Percentiles rank a stretch among this genome's conserved stretches.
phyloP scores from a whole-genome alignment of 2,888 invertebrate species.

The Tachina fera region DNA sequence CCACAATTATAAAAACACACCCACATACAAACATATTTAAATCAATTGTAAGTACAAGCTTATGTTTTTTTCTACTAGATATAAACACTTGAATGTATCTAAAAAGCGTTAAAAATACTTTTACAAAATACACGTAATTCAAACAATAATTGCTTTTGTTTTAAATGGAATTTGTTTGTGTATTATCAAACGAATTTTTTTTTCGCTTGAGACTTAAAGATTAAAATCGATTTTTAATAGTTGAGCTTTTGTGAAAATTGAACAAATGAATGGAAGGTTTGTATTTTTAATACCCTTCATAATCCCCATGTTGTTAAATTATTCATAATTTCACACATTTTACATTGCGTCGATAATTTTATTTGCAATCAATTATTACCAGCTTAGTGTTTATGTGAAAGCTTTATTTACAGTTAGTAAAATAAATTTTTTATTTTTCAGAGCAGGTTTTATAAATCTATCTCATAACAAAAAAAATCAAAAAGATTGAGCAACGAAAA shows the following conservation, averaged over 20 bases:
- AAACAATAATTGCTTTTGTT: constrained; percentile 34
- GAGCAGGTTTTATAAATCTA: no score
- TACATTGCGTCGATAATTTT: no score
- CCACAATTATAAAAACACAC: constrained; percentile 35
- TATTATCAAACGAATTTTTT: neutral
- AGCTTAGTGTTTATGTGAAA: no score
- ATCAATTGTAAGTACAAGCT: no score
- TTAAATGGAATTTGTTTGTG: neutral
- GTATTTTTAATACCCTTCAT: neutral
- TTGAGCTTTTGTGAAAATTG: constrained; percentile 32
- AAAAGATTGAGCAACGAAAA: no score
- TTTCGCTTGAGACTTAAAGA: constrained; percentile 33
- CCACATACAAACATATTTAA: neutral
- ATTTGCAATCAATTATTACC: neutral
- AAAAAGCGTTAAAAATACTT: no score
- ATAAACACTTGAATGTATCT: no score
- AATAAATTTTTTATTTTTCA: neutral
- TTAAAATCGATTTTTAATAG: constrained; percentile 35
- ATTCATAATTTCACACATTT: no score
- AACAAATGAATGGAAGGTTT: no score
- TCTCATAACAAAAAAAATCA: no score
- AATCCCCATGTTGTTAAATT: neutral
- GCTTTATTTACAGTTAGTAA: no score
- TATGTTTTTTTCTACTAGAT: no score
- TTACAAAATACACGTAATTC: neutral